Conservation (phyloP, 1,140 invertebrate genomes). For the Meloidogyne hapla region DNA sequence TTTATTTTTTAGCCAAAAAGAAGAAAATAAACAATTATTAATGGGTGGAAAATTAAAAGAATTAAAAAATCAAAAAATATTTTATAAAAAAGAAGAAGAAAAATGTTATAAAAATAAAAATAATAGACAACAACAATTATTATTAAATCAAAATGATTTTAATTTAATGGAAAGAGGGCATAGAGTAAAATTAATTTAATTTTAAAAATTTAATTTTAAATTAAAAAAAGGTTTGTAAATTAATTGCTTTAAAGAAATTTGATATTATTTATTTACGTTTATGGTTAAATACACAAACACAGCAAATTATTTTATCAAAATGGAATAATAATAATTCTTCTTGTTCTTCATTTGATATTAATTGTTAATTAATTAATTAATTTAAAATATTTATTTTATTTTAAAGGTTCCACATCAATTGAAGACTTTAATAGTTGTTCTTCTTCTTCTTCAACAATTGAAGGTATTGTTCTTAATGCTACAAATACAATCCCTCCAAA, state of each 20-base stretch:
- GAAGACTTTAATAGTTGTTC: no score
- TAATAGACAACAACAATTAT: neutral
- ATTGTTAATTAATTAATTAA: neutral
- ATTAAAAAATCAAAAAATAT: neutral
- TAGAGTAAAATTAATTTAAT: neutral
- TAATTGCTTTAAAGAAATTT: slow-evolving; percentile 58
- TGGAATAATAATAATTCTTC: slow-evolving; percentile 18
- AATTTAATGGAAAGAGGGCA: slow-evolving; percentile 20
- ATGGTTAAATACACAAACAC: slow-evolving; percentile 50
- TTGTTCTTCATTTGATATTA: slow-evolving; percentile 3
- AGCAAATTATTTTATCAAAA: slow-evolving; percentile 56
- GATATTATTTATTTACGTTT: slow-evolving; percentile 56
- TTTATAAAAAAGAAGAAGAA: neutral
- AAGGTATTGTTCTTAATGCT: no score
- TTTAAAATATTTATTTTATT: no score
- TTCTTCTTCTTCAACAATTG: neutral
- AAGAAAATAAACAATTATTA: neutral
- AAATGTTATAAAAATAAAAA: neutral
- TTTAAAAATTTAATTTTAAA: neutral
- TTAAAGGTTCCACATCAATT: no score
- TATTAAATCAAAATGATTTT: slow-evolving; percentile 15
- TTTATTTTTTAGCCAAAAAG: neutral
- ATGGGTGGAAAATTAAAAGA: neutral
- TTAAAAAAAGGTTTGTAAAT: slow-evolving; percentile 52
- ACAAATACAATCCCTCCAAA: neutral